Conservation (phyloP, 2,113 vertebrate species). For the Columba janthina region DNA sequence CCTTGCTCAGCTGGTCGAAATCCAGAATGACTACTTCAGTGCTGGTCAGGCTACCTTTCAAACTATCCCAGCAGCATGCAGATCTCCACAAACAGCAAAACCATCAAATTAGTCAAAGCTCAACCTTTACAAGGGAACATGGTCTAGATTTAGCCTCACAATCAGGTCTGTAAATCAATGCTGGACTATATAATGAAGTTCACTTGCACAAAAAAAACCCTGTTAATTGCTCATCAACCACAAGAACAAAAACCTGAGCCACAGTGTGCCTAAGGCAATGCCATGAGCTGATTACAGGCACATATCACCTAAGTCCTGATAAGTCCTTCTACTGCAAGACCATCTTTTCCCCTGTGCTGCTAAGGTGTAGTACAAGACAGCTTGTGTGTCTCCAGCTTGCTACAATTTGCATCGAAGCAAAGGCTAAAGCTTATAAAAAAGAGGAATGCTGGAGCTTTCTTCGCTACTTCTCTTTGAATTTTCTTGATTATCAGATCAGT, state of each 20-base stretch:
- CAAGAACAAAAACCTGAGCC: neutral
- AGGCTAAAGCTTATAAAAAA: neutral
- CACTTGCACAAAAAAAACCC: neutral
- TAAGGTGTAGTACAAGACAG: neutral
- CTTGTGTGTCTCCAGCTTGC: neutral
- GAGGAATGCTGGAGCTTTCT: neutral
- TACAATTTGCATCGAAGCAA: neutral
- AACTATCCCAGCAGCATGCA: neutral
- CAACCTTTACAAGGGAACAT: neutral
- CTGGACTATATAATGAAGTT: neutral
- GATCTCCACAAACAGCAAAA: neutral
- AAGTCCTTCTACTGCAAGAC: neutral
- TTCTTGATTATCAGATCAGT: neutral
- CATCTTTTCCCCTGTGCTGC: neutral
- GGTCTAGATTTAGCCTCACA: neutral
- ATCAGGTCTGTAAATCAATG: neutral
- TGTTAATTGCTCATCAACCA: neutral
- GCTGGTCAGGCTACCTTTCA: neutral
- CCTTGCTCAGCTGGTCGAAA: neutral
- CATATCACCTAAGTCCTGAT: rapidly evolving
- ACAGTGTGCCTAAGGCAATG: neutral
- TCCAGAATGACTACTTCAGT: neutral
- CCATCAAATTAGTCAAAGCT: neutral
- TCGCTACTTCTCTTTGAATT: neutral
- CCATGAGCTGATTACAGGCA: neutral